phyloP scores from a whole-genome alignment of 2,888 invertebrate genomes.

The Orthosia gracilis region DNA sequence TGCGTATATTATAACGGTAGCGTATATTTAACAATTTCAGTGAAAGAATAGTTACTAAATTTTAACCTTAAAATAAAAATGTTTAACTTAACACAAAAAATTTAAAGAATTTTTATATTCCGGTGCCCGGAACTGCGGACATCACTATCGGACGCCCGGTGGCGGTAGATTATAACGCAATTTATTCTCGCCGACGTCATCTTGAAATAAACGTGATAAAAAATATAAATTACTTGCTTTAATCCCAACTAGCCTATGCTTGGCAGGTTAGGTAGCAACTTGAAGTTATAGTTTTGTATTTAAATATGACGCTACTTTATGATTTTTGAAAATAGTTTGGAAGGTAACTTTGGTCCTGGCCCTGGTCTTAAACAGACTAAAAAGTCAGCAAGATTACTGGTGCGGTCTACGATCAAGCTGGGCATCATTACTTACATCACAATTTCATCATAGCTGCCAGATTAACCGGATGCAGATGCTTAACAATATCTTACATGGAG shows the following conservation, averaged over 20 bases:
- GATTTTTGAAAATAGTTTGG: not conserved
- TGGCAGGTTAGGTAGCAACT: slow-evolving; percentile 34
- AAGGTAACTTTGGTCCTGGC: too few relatives aligned
- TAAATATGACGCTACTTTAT: too few relatives aligned
- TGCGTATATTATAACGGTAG: too few relatives aligned
- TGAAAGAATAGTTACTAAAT: not conserved
- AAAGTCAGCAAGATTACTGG: not conserved
- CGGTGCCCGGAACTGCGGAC: slow-evolving; percentile 16
- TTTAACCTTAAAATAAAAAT: too few relatives aligned
- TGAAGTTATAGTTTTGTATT: not conserved
- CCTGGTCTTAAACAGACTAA: not conserved
- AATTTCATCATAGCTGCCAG: too few relatives aligned
- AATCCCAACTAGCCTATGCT: slow-evolving; percentile 35
- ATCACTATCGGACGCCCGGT: slow-evolving; percentile 20
- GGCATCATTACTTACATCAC: not conserved
- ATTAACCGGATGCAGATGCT: too few relatives aligned
- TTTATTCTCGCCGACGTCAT: slow-evolving; percentile 59
- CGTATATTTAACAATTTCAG: too few relatives aligned
- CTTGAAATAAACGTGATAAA: slow-evolving; percentile 57
- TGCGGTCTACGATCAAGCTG: not conserved
- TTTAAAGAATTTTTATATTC: not conserved
- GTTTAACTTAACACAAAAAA: not conserved
- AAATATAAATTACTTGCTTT: slow-evolving; percentile 65
- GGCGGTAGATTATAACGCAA: slow-evolving; percentile 62
- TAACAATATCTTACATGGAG: too few relatives aligned